phyloP scores from a whole-genome alignment of 1,140 invertebrate genomes.

The Prorops nasuta region DNA sequence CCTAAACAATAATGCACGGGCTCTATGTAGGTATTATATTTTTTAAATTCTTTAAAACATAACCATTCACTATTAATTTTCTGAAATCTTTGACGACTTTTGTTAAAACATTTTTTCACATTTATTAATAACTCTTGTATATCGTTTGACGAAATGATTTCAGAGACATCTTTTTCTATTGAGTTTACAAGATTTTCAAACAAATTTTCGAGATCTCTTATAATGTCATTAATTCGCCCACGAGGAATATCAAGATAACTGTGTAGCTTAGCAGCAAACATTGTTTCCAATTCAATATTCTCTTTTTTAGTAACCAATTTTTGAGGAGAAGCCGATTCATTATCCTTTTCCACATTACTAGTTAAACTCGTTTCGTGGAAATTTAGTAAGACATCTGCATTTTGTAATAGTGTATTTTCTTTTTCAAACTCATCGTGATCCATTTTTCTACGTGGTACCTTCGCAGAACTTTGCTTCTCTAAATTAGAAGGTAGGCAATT shows the following conservation, averaged over 20 bases:
- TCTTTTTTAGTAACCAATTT: background rate
- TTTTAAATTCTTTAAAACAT: conserved; percentile 5
- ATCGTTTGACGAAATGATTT: background rate
- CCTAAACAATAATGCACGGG: conserved; percentile 4
- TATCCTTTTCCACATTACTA: background rate
- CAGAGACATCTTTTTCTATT: conserved; percentile 1
- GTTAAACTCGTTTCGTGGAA: background rate
- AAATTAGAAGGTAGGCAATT: background rate
- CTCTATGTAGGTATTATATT: background rate
- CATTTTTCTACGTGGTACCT: background rate
- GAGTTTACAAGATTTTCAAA: conserved; percentile 3
- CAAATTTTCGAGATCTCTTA: conserved; percentile 5
- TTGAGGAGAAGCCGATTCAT: background rate
- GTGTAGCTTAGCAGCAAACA: conserved; percentile 9
- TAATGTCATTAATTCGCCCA: conserved; percentile 2
- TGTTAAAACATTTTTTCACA: background rate
- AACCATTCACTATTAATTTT: conserved; percentile 2
- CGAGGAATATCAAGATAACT: conserved; percentile 6
- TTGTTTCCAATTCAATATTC: background rate
- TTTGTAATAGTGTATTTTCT: background rate
- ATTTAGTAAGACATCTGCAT: background rate
- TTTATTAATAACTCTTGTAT: too few species aligned
- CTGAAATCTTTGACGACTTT: background rate
- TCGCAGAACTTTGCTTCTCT: background rate
- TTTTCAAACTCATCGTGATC: background rate